Base-by-base conservation (phyloP, 2,797 vertebrate genomes). In the Spinus pinus region DNA sequence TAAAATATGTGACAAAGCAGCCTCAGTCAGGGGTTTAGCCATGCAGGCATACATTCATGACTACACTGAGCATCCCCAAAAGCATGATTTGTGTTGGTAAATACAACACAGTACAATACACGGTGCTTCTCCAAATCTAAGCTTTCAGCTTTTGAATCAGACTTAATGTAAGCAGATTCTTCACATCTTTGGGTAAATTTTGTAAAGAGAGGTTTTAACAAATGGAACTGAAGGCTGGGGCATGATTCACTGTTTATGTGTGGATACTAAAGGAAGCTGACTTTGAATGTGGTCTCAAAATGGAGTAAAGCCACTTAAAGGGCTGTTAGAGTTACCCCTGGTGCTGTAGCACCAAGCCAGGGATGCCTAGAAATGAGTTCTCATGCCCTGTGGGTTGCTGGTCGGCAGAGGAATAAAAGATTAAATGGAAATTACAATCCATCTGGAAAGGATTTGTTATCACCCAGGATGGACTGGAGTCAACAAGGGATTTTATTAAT, bases 401-500 rank as follows among this genome's bases (percentile, higher is more conserved):
- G 46, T 88, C 14, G 0, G 17, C 73, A 80, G 77, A 65, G 42
- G 19, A 90, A 71, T 70, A 87, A 88, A 94, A 73, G 31, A 53
- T 81, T 65, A 84, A 71, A 88, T 91, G 56, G 70, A 96, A 94
- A 95, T 95, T 95, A 58, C 80, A 93, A 25, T 93, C 75, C 51
- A 64, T 93, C 86, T 96, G 80, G 81, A 96, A 95, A 93, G 82
- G 92, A 91, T 81, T 87, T 95, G 35, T 95, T 96, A 74, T 96
- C 75, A 87, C 81, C 37, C 71, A 92, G 75, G 75, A 91, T 85
- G 73, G 72, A 84, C 70, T 79, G 58, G 30, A 87, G 50, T 96
- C 94, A 96, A 94, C 80, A 94, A 61, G 75, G 70, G 42, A 71
- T 86, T 96, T 95, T 90, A 94, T 94, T 97, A 96, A 94, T 86